These are phyloP conservation scores for Pollenia labialis DNA, from an alignment of 2,888 invertebrate species.

Conservation along the genomic window DNA sequence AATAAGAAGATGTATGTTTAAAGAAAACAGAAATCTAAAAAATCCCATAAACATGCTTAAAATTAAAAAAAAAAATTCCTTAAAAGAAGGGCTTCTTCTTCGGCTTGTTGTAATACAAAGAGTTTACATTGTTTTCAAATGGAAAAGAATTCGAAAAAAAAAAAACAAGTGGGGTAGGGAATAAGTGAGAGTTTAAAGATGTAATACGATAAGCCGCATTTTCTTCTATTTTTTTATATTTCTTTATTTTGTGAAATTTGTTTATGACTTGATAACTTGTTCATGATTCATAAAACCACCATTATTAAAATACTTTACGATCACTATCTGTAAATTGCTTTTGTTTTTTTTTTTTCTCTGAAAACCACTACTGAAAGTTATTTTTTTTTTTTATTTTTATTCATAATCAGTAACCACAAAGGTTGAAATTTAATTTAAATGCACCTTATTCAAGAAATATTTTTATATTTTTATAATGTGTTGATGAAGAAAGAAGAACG, in stretches of 20 bases:
- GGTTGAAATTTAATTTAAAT: slow-evolving; percentile 57
- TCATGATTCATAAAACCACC: slow-evolving; percentile 50
- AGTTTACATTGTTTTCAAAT: slow-evolving; percentile 68
- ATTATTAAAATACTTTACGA: slow-evolving; percentile 47
- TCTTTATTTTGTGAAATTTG: slow-evolving; percentile 39
- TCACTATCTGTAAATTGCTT: slow-evolving; percentile 49
- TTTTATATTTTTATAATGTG: slow-evolving; percentile 22
- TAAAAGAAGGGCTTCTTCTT: slow-evolving; percentile 21
- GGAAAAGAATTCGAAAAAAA: not conserved
- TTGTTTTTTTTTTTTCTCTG: slow-evolving; percentile 28
- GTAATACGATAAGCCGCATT: slow-evolving; percentile 63
- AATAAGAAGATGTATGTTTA: slow-evolving; percentile 56
- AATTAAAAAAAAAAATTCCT: slow-evolving; percentile 27
- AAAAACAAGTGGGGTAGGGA: slow-evolving; percentile 10
- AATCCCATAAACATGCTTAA: slow-evolving; percentile 39
- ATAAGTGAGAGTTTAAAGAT: slow-evolving; percentile 37
- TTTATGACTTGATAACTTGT: slow-evolving; percentile 41
- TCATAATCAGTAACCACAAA: slow-evolving; percentile 60
- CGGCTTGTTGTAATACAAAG: slow-evolving; percentile 57
- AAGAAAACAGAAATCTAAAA: slow-evolving; percentile 45
- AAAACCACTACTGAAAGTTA: slow-evolving; percentile 45
- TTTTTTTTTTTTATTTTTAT: slow-evolving; percentile 10
- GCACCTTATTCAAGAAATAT: slow-evolving; percentile 62
- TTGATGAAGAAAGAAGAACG: not conserved
- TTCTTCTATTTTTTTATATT: not conserved